A percentile compares a stretch with the other conserved stretches of the same genome.
Conservation (phyloP, 1,140 invertebrate species). For the Tachypleus tridentatus region DNA sequence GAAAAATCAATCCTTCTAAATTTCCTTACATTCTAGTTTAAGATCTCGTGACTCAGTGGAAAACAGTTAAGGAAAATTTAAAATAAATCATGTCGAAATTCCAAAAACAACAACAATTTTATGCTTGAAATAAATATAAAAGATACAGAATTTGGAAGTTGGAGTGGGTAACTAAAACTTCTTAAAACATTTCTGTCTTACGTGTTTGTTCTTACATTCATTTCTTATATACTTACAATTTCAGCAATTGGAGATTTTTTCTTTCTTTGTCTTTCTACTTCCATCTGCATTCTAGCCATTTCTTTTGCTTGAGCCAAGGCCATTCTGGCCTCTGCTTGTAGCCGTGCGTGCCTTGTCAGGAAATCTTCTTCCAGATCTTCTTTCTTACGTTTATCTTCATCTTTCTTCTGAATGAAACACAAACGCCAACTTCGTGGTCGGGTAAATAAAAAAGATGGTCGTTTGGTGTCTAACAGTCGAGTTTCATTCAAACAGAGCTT, state of each 20-base stretch:
- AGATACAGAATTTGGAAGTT: too few relatives aligned
- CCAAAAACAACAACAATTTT: too few relatives aligned
- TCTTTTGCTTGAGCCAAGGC: conserved; percentile 80
- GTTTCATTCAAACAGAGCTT: too few relatives aligned
- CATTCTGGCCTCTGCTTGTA: conserved; percentile 79
- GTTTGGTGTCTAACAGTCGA: not conserved
- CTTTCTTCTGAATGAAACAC: not conserved
- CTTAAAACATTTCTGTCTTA: too few relatives aligned
- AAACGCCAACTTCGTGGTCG: conserved; percentile 15
- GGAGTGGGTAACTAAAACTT: too few relatives aligned
- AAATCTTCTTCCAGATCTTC: conserved; percentile 18
- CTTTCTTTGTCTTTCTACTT: conserved; percentile 66
- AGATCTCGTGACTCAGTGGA: too few relatives aligned
- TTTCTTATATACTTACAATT: conserved; percentile 46
- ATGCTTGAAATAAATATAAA: too few relatives aligned
- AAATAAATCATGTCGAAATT: too few relatives aligned
- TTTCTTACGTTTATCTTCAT: conserved; percentile 3
- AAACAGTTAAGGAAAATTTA: too few relatives aligned
- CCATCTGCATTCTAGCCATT: conserved; percentile 86
- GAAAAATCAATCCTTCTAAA: too few relatives aligned
- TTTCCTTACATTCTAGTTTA: too few relatives aligned
- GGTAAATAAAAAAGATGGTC: conserved; percentile 20
- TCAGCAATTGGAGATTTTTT: conserved; percentile 72
- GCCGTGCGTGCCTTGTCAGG: conserved; percentile 30
- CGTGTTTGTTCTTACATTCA: too few relatives aligned